A percentile compares a stretch with the other conserved stretches of the same genome.
Evolutionary conservation across 2,113 vertebrate genomes (phyloP).

Genomic region (Centropristis striata): DNA sequence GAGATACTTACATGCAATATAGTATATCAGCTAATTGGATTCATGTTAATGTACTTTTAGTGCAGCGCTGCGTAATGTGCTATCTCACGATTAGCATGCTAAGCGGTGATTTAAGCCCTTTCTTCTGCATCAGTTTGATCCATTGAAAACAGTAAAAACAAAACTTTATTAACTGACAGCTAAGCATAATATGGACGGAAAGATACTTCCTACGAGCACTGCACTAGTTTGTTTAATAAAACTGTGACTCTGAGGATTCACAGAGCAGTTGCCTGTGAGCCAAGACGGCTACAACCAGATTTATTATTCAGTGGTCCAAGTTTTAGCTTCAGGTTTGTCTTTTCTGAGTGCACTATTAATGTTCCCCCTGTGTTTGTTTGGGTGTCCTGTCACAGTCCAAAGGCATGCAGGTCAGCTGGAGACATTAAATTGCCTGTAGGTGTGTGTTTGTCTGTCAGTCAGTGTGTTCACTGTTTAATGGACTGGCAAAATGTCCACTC

Average conservation of each 20-base stretch:
- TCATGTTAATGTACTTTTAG: too few relatives aligned
- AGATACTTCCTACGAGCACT: too few relatives aligned
- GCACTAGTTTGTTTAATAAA: neutral
- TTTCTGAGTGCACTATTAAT: neutral
- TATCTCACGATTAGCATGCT: too few relatives aligned
- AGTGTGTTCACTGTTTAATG: conserved; percentile 18
- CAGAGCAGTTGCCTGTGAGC: neutral
- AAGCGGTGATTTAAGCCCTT: too few relatives aligned
- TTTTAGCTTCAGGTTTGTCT: neutral
- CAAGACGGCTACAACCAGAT: neutral
- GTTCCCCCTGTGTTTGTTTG: neutral
- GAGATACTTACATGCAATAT: too few relatives aligned
- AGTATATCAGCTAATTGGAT: too few relatives aligned
- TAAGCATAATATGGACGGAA: too few relatives aligned
- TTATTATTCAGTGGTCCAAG: neutral
- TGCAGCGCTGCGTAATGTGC: too few relatives aligned
- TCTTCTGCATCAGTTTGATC: too few relatives aligned
- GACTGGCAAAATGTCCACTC: conserved; percentile 18
- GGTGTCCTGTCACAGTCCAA: conserved; percentile 18
- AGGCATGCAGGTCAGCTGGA: neutral
- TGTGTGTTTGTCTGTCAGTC: conserved; percentile 27
- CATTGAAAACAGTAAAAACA: too few relatives aligned
- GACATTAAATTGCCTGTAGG: conserved; percentile 23
- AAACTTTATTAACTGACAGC: too few relatives aligned
- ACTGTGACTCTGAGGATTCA: neutral